These are phyloP conservation scores for Melanotaenia parkinsoni DNA, from an alignment of 2,797 vertebrate genomes.

Conservation along the genomic window DNA sequence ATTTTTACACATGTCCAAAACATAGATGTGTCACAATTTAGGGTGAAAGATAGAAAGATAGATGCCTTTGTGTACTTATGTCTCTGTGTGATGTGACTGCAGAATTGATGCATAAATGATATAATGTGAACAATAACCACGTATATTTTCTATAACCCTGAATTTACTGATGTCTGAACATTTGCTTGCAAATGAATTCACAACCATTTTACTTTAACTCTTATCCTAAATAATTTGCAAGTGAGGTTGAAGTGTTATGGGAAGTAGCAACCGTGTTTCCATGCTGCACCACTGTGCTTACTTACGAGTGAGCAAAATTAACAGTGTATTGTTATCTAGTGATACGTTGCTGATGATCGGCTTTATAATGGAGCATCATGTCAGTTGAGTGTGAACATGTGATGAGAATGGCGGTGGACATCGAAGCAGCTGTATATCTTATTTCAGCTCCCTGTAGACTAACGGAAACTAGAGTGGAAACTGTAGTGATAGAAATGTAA, in stretches of 20 bases:
- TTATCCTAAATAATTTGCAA: background rate
- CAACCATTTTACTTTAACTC: background rate
- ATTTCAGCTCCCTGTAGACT: background rate
- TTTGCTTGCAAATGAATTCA: background rate
- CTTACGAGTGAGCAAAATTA: background rate
- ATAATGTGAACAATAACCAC: background rate
- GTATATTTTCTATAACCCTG: background rate
- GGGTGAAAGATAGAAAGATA: background rate
- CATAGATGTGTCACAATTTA: background rate
- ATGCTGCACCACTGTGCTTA: background rate
- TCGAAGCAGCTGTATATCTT: background rate
- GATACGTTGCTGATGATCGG: background rate
- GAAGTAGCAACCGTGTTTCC: background rate
- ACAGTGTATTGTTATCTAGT: background rate
- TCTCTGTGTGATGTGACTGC: background rate
- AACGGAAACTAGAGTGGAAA: background rate
- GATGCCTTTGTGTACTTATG: background rate
- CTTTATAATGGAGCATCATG: too few species aligned
- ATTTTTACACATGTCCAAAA: background rate
- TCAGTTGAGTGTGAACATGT: too few species aligned
- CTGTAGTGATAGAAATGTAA: background rate
- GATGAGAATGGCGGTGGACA: too few species aligned
- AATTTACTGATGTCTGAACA: background rate
- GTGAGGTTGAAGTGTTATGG: too few species aligned
- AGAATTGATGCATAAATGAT: background rate